phyloP scores from a whole-genome alignment of 2,888 invertebrate genomes.

The Trichogramma dendrolimi region DNA sequence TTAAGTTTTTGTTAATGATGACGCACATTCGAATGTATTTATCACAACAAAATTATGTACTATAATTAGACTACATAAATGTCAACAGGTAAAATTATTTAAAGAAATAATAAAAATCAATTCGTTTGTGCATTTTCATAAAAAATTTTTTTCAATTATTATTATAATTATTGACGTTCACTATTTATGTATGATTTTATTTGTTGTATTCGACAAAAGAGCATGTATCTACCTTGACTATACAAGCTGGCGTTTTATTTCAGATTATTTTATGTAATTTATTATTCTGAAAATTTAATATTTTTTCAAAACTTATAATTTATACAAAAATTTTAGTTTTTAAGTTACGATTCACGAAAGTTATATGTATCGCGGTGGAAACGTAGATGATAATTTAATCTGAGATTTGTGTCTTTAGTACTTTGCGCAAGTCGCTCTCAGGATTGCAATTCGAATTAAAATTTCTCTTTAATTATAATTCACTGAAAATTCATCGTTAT shows the following conservation, averaged over 20 bases:
- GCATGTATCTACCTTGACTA: not conserved
- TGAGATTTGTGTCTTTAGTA: too few relatives aligned
- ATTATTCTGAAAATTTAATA: slow-evolving; percentile 9
- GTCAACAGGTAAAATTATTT: too few relatives aligned
- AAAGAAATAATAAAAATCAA: too few relatives aligned
- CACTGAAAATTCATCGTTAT: too few relatives aligned
- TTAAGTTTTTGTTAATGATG: too few relatives aligned
- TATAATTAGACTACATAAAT: too few relatives aligned
- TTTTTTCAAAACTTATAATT: slow-evolving; percentile 10
- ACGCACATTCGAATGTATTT: too few relatives aligned
- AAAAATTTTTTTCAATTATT: slow-evolving; percentile 2
- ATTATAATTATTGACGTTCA: slow-evolving; percentile 16
- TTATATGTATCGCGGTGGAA: slow-evolving; percentile 17
- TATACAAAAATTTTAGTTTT: not conserved
- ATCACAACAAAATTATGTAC: too few relatives aligned
- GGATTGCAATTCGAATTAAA: too few relatives aligned
- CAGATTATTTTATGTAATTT: slow-evolving; percentile 14
- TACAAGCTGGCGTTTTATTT: slow-evolving; percentile 20
- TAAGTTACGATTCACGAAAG: not conserved
- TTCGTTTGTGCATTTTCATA: too few relatives aligned
- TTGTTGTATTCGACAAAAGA: slow-evolving; percentile 14
- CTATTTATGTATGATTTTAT: slow-evolving; percentile 14
- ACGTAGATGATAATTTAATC: slow-evolving; percentile 8
- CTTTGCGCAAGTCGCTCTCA: too few relatives aligned
- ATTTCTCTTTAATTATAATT: too few relatives aligned